These are phyloP conservation scores for Caenorhabditis sp. DNA, from an alignment of 2,888 invertebrate genomes.

Conservation along the genomic window DNA sequence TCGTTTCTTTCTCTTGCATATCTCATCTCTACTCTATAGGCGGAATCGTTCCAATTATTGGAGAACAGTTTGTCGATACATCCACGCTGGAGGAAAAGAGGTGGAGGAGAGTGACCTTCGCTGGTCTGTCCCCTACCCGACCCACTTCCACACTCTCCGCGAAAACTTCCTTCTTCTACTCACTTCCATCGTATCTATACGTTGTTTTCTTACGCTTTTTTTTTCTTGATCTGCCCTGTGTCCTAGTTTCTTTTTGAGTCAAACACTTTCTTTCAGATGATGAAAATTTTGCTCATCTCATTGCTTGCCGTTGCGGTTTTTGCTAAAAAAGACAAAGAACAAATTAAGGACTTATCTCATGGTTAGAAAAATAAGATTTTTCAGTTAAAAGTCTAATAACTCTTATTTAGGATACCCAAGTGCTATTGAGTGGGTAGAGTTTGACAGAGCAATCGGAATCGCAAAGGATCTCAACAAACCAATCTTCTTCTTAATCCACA, in stretches of 20 bases:
- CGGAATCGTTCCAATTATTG: conserved; percentile 31
- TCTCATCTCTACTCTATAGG: background rate
- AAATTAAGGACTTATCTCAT: conserved; percentile 49
- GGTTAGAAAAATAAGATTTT: conserved; percentile 23
- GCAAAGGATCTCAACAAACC: conserved; percentile 83
- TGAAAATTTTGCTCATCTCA: conserved; percentile 48
- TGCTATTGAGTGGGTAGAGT: conserved; percentile 81
- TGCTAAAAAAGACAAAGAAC: conserved; percentile 57
- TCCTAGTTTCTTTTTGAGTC: conserved; percentile 3
- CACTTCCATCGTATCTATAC: conserved; percentile 26
- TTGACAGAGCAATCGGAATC: conserved; percentile 77
- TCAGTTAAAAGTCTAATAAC: too few relatives aligned
- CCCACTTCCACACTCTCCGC: conserved; percentile 49
- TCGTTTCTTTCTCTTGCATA: conserved; percentile 1
- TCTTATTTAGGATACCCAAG: conserved; percentile 77
- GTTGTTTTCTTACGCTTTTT: conserved; percentile 32
- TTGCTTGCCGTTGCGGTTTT: conserved; percentile 39
- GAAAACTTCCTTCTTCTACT: conserved; percentile 42
- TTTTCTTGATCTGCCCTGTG: conserved; percentile 2
- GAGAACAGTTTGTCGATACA: conserved; percentile 15
- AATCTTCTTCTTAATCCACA: conserved; percentile 85
- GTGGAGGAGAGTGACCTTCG: conserved; percentile 54
- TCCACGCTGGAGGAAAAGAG: conserved; percentile 51
- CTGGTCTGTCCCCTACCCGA: conserved; percentile 24
- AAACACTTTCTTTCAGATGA: conserved; percentile 26